These are phyloP conservation scores for human (Homo sapiens) DNA, from an alignment of 2,113 vertebrate genomes.

Conservation along the genomic window DNA sequence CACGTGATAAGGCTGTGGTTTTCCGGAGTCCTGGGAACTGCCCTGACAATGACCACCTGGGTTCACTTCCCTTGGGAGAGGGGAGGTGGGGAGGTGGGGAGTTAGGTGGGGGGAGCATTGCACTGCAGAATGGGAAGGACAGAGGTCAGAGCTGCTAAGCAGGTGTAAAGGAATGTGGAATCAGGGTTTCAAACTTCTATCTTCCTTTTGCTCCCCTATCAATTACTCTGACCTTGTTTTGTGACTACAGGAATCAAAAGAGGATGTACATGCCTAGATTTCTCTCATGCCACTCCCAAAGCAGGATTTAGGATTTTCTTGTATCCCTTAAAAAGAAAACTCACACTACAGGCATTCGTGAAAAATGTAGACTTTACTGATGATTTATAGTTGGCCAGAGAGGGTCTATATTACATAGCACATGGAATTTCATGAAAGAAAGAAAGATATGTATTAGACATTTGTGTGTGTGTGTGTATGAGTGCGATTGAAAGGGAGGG, in stretches of 20 bases:
- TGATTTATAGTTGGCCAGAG: background rate
- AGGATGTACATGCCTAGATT: background rate
- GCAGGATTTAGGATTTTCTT: background rate
- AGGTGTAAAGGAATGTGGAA: background rate
- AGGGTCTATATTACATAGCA: background rate
- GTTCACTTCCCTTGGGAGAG: background rate
- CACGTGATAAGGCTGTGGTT: background rate
- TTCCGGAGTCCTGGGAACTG: background rate
- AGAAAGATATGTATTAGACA: background rate
- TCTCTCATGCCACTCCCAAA: background rate
- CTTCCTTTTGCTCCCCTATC: background rate
- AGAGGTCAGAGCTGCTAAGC: background rate
- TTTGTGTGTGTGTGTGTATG: background rate
- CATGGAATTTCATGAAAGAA: background rate
- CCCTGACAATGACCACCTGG: background rate
- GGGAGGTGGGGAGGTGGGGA: background rate
- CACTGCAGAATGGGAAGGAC: background rate
- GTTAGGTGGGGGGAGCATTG: accelerated
- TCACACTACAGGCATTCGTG: background rate
- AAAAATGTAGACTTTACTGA: background rate
- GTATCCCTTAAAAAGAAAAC: background rate
- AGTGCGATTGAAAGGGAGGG: no score
- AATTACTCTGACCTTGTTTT: background rate
- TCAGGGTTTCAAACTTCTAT: background rate
- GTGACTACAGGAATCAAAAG: background rate